phyloP scores from a whole-genome alignment of 2,888 invertebrate species.

The Drosophila longiperda region DNA sequence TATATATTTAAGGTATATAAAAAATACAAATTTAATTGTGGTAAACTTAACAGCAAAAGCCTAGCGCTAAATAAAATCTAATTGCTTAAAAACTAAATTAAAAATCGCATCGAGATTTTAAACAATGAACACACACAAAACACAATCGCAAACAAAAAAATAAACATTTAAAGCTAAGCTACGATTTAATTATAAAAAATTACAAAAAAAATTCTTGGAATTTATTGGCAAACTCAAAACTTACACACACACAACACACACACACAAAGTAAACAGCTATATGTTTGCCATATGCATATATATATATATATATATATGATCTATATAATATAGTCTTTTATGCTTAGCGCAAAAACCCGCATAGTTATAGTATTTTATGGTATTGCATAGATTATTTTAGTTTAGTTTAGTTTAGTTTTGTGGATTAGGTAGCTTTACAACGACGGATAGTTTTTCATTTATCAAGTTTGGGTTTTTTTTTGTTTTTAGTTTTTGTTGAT shows the following conservation, averaged over 20 bases:
- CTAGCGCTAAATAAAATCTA: constrained; percentile 54
- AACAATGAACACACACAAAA: constrained; percentile 55
- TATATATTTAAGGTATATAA: constrained; percentile 21
- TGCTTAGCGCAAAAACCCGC: constrained; percentile 71
- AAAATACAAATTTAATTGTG: constrained; percentile 55
- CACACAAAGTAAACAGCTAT: constrained; percentile 25
- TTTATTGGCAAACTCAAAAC: constrained; percentile 53
- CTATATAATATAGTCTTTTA: constrained; percentile 64
- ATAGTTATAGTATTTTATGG: constrained; percentile 43
- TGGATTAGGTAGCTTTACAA: constrained; percentile 77
- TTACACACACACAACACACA: constrained; percentile 17
- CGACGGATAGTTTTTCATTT: constrained; percentile 69
- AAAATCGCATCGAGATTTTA: constrained; percentile 32
- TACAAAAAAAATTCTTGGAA: constrained; percentile 64
- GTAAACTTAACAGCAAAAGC: constrained; percentile 70
- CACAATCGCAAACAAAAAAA: constrained; percentile 37
- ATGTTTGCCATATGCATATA: constrained; percentile 43
- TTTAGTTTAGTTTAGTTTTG: constrained; percentile 30
- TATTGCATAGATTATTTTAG: constrained; percentile 45
- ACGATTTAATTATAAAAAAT: constrained; percentile 19
- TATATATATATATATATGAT: constrained; percentile 54
- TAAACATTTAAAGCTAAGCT: constrained; percentile 56
- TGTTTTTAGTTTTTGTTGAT: constrained; percentile 14
- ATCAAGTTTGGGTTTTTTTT: constrained; percentile 8
- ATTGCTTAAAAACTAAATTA: constrained; percentile 29